These are phyloP conservation scores for Lepidothrix coronata DNA, from an alignment of 2,113 vertebrate species.

Conservation along the genomic window DNA sequence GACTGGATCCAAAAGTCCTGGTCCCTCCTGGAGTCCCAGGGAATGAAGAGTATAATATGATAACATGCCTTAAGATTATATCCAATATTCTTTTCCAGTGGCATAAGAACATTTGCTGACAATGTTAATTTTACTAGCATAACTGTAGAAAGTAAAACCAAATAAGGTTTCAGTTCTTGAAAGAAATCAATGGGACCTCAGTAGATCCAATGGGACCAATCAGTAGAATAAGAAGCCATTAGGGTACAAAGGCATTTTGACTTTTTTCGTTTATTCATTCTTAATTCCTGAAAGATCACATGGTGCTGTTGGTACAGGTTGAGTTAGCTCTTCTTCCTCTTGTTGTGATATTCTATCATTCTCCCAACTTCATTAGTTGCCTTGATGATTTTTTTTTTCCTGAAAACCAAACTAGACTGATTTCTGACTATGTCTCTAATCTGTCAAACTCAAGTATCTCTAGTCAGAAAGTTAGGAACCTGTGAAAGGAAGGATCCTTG, in stretches of 20 bases:
- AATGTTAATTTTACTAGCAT: neutral
- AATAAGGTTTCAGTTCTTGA: neutral
- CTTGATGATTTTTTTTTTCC: neutral
- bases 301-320: neutral
- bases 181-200: neutral
- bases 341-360: neutral
- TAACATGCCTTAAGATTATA: neutral
- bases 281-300: neutral
- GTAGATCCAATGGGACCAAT: neutral
- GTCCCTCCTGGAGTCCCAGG: neutral
- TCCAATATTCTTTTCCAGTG: neutral
- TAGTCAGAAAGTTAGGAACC: neutral
- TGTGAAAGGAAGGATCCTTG: neutral
- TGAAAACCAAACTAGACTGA: neutral
- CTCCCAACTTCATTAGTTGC: neutral
- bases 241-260: neutral
- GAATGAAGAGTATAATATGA: neutral
- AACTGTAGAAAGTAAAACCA: neutral
- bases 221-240: neutral
- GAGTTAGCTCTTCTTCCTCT: neutral
- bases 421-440: neutral
- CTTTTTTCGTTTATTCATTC: neutral
- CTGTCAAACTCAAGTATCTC: neutral
- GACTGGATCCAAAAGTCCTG: neutral
- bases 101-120: neutral